Evolutionary conservation across 2,888 invertebrate genomes (phyloP).

Genomic region (Tetrapedia diversipes): DNA sequence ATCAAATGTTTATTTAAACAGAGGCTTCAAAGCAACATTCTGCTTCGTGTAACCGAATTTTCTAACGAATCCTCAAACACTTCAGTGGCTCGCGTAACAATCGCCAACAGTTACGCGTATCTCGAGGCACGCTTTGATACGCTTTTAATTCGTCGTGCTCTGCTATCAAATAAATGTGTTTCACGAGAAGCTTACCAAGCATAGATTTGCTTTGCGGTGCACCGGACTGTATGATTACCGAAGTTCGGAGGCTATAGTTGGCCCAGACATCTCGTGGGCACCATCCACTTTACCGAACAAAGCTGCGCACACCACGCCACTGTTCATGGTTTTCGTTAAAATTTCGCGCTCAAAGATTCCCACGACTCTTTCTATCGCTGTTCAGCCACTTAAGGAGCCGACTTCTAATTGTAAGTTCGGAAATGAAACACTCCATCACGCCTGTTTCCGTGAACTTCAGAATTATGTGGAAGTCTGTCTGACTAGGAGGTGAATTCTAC

Average conservation of each 20-base stretch:
- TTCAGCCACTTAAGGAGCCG: background rate
- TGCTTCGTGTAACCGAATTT: background rate
- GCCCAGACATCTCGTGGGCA: constrained; percentile 78
- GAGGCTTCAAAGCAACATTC: too few relatives aligned
- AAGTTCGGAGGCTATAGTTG: constrained; percentile 79
- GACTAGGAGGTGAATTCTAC: background rate
- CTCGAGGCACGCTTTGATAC: constrained; percentile 33
- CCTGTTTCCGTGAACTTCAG: background rate
- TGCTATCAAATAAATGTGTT: constrained; percentile 74
- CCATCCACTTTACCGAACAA: constrained; percentile 72
- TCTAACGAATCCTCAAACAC: background rate
- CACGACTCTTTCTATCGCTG: constrained; percentile 24
- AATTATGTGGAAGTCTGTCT: background rate
- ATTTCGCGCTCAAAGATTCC: constrained; percentile 56
- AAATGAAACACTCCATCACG: background rate
- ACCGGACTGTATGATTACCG: constrained; percentile 81
- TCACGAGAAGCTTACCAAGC: constrained; percentile 66
- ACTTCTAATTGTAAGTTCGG: background rate
- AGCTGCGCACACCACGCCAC: constrained; percentile 52
- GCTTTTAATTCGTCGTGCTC: constrained; percentile 57
- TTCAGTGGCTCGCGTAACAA: background rate
- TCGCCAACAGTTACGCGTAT: background rate
- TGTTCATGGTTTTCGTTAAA: constrained; percentile 55
- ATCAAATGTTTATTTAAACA: background rate
- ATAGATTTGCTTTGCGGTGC: constrained; percentile 79